Conservation (phyloP, 2,113 vertebrate species). For the Uria aalge region DNA sequence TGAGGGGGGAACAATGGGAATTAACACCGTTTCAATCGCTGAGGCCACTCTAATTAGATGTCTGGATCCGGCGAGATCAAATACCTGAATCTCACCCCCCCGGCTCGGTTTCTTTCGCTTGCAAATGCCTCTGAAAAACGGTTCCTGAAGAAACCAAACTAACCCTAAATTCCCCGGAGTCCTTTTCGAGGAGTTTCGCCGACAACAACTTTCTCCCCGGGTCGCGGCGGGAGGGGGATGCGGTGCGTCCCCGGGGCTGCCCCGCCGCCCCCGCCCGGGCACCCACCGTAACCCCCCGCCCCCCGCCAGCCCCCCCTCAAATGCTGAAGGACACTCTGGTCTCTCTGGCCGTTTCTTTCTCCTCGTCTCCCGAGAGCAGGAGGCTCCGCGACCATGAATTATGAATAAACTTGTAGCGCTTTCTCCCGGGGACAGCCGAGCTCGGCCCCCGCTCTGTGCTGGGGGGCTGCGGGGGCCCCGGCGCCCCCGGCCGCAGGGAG, state of each 20-base stretch:
- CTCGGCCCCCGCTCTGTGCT: not conserved
- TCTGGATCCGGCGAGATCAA: constrained; percentile 47
- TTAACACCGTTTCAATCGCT: constrained; percentile 17
- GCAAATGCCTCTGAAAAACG: constrained; percentile 25
- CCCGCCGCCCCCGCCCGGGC: not conserved
- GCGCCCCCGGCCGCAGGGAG: not conserved
- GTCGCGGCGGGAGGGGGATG: not conserved
- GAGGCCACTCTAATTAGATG: constrained; percentile 42
- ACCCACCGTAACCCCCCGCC: not conserved
- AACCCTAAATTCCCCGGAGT: not conserved
- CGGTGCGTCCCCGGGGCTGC: not conserved
- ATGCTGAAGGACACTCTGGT: constrained; percentile 30
- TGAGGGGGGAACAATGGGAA: constrained; percentile 12
- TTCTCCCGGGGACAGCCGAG: constrained; percentile 1
- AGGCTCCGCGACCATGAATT: constrained; percentile 38
- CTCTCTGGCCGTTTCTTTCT: not conserved
- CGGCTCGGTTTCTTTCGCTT: constrained; percentile 6
- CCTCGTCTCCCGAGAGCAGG: not conserved
- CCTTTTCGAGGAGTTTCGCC: constrained; percentile 14
- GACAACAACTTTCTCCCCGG: constrained; percentile 46
- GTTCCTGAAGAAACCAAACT: not conserved
- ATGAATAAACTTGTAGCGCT: constrained; percentile 26
- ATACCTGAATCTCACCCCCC: constrained; percentile 22
- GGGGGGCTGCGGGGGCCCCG: not conserved
- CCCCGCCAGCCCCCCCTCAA: not conserved